Conservation (phyloP, 2,113 vertebrate species). For the Odontesthes bonariensis region DNA sequence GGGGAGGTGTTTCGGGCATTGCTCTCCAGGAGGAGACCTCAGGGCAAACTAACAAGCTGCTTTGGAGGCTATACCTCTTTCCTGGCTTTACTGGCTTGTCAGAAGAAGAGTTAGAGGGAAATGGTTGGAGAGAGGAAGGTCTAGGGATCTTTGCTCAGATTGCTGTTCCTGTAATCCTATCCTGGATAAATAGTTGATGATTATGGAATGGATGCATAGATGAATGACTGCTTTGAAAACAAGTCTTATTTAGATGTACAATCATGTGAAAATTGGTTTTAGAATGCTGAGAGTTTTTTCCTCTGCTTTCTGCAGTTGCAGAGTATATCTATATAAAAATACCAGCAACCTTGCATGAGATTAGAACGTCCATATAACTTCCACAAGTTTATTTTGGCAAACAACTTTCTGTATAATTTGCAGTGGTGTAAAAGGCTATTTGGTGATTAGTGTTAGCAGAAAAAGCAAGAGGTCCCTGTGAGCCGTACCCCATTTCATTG, state of each 20-base stretch:
- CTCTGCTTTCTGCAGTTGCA: neutral
- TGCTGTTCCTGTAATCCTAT: too few species aligned
- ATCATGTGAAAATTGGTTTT: neutral
- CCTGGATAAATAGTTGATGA: neutral
- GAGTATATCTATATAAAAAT: neutral
- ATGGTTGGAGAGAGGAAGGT: too few species aligned
- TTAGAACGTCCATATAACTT: neutral
- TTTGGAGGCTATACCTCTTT: too few species aligned
- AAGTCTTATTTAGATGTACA: too few species aligned
- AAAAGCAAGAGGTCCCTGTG: neutral
- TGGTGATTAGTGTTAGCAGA: neutral
- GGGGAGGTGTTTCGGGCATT: neutral
- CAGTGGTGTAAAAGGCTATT: neutral
- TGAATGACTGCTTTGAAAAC: neutral
- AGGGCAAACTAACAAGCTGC: neutral
- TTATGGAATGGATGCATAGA: neutral
- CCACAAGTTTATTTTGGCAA: neutral
- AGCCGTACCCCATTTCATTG: slow-evolving; percentile 3
- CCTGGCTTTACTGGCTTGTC: too few species aligned
- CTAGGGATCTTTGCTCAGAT: too few species aligned
- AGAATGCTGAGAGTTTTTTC: neutral
- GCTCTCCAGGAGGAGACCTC: neutral
- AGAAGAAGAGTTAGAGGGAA: too few species aligned
- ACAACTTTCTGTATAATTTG: neutral
- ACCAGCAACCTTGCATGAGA: too few species aligned